A percentile compares a stretch with the other conserved stretches of the same genome.
Evolutionary conservation across 2,113 vertebrate genomes (phyloP).

Genomic region (Petrocephalus zakoni): DNA sequence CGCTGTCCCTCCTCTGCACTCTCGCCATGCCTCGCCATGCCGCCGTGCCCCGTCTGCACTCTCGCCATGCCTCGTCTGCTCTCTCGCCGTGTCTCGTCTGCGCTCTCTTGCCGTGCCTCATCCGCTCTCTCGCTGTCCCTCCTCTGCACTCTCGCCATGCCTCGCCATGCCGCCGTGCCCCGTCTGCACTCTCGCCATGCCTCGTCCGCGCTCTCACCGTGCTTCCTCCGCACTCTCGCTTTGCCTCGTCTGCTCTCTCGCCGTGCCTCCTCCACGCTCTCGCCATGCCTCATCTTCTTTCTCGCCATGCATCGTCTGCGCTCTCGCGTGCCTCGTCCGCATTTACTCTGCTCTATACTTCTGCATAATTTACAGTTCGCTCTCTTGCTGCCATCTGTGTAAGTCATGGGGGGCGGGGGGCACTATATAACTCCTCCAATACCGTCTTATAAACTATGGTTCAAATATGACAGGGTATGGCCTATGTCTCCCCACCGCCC

Average conservation of each 20-base stretch:
- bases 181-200: too few relatives aligned
- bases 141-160: too few relatives aligned
- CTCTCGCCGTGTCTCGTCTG: neutral
- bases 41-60: too few relatives aligned
- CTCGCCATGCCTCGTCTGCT: neutral
- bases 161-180: too few relatives aligned
- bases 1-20: too few relatives aligned
- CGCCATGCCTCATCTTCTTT: too few relatives aligned
- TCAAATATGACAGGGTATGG: neutral
- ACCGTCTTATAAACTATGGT: neutral
- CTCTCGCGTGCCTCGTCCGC: too few relatives aligned
- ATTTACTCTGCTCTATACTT: neutral
- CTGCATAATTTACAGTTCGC: neutral
- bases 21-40: too few relatives aligned
- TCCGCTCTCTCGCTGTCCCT: too few relatives aligned
- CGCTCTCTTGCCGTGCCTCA: too few relatives aligned
- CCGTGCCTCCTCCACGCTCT: neutral
- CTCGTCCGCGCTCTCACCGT: neutral
- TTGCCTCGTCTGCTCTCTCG: neutral
- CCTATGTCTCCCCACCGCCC: neutral
- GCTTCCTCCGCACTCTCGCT: too few relatives aligned
- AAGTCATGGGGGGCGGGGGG: neutral
- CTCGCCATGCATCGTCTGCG: neutral
- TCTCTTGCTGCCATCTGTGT: neutral
- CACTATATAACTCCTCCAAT: neutral